Base-by-base conservation (phyloP, 2,113 vertebrate species). In the Dicrurus megarhynchus region DNA sequence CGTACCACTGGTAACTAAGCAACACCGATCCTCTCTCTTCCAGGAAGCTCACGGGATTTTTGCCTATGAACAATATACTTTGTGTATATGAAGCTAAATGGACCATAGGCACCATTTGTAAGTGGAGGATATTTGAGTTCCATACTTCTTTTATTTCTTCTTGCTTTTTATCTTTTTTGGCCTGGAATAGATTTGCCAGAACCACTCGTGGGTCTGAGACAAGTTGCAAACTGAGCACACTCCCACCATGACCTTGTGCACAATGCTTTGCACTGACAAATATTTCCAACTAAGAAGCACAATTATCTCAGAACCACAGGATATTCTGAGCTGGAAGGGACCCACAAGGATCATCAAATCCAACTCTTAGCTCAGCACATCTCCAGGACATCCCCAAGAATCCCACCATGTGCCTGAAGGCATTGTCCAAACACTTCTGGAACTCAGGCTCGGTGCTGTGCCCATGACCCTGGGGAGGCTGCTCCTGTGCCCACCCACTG, bases 41-140 rank as follows among this genome's bases (percentile, higher is more conserved):
- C 28, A 64, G 93, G 81, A 94, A 89, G 97, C 98, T 98, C 97
- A 77, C 18, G 94, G 98, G 98, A 98, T 95, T 96, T 83, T 94
- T 97, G 96, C 95, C 97, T 96, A 97, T 90, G 95, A 96, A 93
- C 90, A 71, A 95, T 97, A 97, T 96, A 97, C 96, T 97, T 95
- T 87, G 97, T 97, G 96, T 97, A 80, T 95, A 82, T 96, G 98
- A 96, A 97, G 90, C 96, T 98, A 98, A 98, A 97, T 90, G 97
- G 98, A 95, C 98, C 98, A 55, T 64, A 69, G 97, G 96, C 95
- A 96, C 96, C 96, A 91, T 91, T 96, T 93, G 60, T 84, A 96
- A 92, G 87, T 70, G 84, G 88, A 90, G 73, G 65, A 63, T 93
- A 80, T 92, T 74, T 42, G 71, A 94, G 79, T 69, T 86, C 32